Percentiles rank a stretch among this genome's conserved stretches.
Evolutionary conservation across 1,140 invertebrate species (phyloP).

Genomic region (Heterodera schachtii): DNA sequence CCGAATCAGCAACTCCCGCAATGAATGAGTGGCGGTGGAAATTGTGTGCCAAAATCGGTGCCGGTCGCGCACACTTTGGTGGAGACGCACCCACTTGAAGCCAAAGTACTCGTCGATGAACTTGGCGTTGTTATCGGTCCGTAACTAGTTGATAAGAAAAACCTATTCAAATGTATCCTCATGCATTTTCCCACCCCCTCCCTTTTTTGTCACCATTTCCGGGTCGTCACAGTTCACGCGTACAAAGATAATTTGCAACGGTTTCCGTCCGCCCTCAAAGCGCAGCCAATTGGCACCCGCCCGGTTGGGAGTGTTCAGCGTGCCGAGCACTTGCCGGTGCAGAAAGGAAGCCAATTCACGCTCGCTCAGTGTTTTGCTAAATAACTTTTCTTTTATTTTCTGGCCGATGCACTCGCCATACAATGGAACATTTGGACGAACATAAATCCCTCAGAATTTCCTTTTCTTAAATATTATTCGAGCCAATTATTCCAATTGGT

Average conservation of each 20-base stretch:
- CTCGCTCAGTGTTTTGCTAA: conserved; percentile 10
- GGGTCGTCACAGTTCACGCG: conserved; percentile 22
- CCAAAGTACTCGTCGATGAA: conserved; percentile 40
- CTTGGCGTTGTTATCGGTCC: not conserved
- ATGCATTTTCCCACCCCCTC: not conserved
- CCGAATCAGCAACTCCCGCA: conserved; percentile 17
- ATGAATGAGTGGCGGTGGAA: conserved; percentile 31
- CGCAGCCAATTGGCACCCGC: conserved; percentile 17
- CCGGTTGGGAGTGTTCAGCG: conserved; percentile 1
- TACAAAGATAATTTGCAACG: conserved; percentile 31
- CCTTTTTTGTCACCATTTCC: conserved; percentile 22
- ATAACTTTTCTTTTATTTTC: not conserved
- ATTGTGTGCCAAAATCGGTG: conserved; percentile 33
- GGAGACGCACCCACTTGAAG: conserved; percentile 26
- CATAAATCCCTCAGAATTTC: no score
- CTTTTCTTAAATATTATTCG: no score
- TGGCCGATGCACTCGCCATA: no score
- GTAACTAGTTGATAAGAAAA: not conserved
- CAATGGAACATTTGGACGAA: no score
- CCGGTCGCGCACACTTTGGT: conserved; percentile 17
- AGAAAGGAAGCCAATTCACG: conserved; percentile 18
- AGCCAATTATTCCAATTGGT: no score
- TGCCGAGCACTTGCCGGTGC: conserved; percentile 18
- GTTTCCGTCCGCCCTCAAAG: conserved; percentile 21
- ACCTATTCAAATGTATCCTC: not conserved